phyloP scores from a whole-genome alignment of 2,888 invertebrate species.

The Lycophotia porphyrea region DNA sequence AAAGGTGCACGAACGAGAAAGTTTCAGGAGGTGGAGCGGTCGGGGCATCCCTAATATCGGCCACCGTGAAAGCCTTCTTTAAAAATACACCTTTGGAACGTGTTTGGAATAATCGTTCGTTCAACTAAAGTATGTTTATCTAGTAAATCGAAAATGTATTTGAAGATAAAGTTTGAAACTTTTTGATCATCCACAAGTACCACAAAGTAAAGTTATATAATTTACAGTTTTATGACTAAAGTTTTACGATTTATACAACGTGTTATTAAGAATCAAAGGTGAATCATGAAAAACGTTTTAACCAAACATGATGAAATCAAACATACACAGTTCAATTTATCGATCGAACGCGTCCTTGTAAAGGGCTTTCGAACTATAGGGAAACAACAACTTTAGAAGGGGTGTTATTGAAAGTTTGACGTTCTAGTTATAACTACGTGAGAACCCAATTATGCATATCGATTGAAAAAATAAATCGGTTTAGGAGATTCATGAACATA shows the following conservation, averaged over 20 bases:
- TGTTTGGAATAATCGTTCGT: constrained; percentile 85
- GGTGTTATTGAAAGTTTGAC: constrained; percentile 32
- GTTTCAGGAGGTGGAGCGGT: constrained; percentile 82
- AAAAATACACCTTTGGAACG: constrained; percentile 89
- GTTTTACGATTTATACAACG: constrained; percentile 9
- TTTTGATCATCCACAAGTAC: constrained; percentile 36
- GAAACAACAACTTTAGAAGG: constrained; percentile 24
- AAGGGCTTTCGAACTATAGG: constrained; percentile 22
- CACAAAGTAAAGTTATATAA: constrained; percentile 11
- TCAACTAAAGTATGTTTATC: constrained; percentile 67
- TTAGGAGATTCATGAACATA: constrained; percentile 79
- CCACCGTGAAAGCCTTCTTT: constrained; percentile 87
- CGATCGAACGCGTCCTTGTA: constrained; percentile 26
- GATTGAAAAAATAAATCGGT: constrained; percentile 76
- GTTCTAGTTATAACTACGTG: constrained; percentile 16
- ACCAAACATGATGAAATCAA: constrained; percentile 11
- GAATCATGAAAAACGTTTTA: constrained; percentile 8
- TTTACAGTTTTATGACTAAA: constrained; percentile 17
- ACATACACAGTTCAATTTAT: constrained; percentile 19
- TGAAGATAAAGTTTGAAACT: constrained; percentile 57
- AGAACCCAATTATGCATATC: constrained; percentile 78
- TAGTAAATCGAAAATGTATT: constrained; percentile 71
- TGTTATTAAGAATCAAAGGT: background rate
- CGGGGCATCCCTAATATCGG: constrained; percentile 85
- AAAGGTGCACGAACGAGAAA: constrained; percentile 88